Evolutionary conservation across 2,113 vertebrate genomes (phyloP), one percentile per base, ranked within the genome.

Genomic region (Varanus komodoensis): DNA sequence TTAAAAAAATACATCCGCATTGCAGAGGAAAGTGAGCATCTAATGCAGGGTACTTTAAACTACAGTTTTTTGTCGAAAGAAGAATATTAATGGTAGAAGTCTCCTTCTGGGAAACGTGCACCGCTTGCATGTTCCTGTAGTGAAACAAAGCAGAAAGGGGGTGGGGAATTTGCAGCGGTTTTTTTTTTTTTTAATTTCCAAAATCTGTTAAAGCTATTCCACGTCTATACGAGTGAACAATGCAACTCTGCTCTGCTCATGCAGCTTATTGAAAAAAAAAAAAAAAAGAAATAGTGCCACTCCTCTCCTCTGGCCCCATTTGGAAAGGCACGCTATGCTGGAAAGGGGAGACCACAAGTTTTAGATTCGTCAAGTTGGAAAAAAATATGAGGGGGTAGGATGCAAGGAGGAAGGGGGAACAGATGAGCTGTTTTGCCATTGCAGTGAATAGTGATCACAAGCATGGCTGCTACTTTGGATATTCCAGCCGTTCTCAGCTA

Each of bases 1-100:
- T 97, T 96, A 96, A 96, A 90, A 96, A 96, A 96, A 96, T 94
- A 96, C 93, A 97, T 96, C 97, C 97, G 97, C 97, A 97, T 97
- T 97, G 97, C 97, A 97, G 97, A 96, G 97, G 96, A 95, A 87
- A 84, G 88, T 32, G 91, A 92, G 80, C 95, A 84, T 90, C 93
- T 91, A 91, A 92, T 92, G 93, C 94, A 91, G 93, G 91, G 92
- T 95, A 96, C 93, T 96, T 96, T 92, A 89, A 96, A 97, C 61
- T 19, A 64, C 93, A 96, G 87, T 89, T 93, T 93, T 54, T 92
- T 92, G 57, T 89, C 80, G 86, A 92, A 96, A 97, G 92, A 92
- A 95, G 90, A 91, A 73, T 89, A 91, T 89, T 85, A 92, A 57
- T 77, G 54, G 90, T 17, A 86, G 92, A 96, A 94, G 87, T 87